Evolutionary conservation across 2,888 invertebrate genomes (phyloP), one percentile per base, ranked within the genome.

Genomic region (Pyralis farinalis): DNA sequence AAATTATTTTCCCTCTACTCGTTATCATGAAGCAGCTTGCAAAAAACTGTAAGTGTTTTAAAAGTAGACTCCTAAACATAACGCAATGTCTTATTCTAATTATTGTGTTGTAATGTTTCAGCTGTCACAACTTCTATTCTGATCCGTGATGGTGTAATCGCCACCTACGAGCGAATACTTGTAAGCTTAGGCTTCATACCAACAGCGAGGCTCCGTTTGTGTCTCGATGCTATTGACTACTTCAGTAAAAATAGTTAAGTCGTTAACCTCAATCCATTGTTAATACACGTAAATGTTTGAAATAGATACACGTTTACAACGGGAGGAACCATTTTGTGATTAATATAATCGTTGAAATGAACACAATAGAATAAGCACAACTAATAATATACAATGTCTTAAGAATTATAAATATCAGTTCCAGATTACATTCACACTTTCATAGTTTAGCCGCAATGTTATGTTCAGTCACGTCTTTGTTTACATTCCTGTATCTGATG

Each of bases 221-320:
- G 93, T 40, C 81, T 94, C 42, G 94, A 94, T 58, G 91, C 92
- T 44, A 90, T 93, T 48, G 91, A 91, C 66, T 91, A 92, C 70
- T 91, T 94, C 55, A 93, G 93, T 55, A 92, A 91, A 79, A 93
- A 91, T 78, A 93, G 94, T 88, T 85, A 74, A 82, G 85, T 79
- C 44, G 46, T 49, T 38, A 50, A 46, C 42, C 29, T n/a, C 40
- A 40, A 40, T 37, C 27, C 27, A 38, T 10, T 33, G 33, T 16
- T 8, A 8, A 7, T 20, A 34, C 20, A 12, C 9, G 31, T 31
- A 12, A 30, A 41, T 37, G 37, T 37, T 11, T n/a, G n/a, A n/a
- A n/a, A 25, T 7, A 25, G 7, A 25, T 25, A 25, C 30, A 12
- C 5, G 7, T 20, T 34, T 10, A 12, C 29, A 7, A 37, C 7